Evolutionary conservation across 1,140 invertebrate species (phyloP).

Genomic region (Gryon sp.): DNA sequence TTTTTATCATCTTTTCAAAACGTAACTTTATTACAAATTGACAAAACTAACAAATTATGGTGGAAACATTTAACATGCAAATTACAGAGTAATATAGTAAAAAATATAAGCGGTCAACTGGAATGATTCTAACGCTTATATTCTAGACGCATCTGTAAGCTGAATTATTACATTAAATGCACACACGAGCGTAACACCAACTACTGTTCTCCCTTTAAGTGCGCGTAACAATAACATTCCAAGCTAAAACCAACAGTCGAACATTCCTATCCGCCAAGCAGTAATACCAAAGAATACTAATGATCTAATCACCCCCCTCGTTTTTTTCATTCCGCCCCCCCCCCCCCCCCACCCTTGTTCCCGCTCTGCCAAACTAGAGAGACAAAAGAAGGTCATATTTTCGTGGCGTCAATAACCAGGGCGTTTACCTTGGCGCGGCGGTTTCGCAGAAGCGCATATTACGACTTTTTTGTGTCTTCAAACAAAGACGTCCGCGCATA

Average conservation of each 20-base stretch:
- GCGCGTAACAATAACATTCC: constrained; percentile 56
- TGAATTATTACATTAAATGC: constrained; percentile 37
- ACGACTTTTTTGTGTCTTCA: constrained; percentile 57
- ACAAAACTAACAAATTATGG: too few relatives aligned
- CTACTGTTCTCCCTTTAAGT: constrained; percentile 37
- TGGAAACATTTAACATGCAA: too few relatives aligned
- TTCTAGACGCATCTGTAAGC: constrained; percentile 8
- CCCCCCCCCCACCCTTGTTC: too few relatives aligned
- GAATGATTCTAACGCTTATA: too few relatives aligned
- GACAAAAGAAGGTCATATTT: constrained; percentile 61
- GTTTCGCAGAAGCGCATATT: constrained; percentile 60
- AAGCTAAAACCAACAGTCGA: constrained; percentile 21
- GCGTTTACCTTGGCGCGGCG: constrained; percentile 56
- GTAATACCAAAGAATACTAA: constrained; percentile 50
- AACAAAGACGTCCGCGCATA: constrained; percentile 58
- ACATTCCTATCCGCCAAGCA: constrained; percentile 39
- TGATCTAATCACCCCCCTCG: constrained; percentile 52
- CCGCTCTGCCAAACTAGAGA: constrained; percentile 31
- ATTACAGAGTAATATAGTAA: too few relatives aligned
- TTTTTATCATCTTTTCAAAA: too few relatives aligned
- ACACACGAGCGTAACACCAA: constrained; percentile 7
- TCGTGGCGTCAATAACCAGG: constrained; percentile 60
- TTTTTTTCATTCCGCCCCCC: too few relatives aligned
- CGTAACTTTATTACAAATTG: too few relatives aligned
- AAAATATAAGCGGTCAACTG: too few relatives aligned